Conservation (phyloP, 2,797 vertebrate species). For the Phoeniculus purpureus region DNA sequence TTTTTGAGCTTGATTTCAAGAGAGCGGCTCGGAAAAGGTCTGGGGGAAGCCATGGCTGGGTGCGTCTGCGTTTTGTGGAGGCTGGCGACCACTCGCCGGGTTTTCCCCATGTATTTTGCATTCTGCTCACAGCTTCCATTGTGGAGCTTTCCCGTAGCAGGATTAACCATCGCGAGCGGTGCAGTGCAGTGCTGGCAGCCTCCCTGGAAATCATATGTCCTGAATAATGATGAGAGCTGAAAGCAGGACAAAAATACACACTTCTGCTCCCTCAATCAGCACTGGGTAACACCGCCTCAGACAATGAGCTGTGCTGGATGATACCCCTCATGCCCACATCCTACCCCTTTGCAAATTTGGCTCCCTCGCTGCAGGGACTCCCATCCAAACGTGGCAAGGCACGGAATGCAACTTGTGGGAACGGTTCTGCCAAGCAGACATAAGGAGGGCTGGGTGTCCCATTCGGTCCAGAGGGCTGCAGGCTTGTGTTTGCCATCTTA, state of each 20-base stretch:
- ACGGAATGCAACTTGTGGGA: neutral
- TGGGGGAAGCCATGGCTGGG: neutral
- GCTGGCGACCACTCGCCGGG: neutral
- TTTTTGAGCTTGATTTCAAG: conserved; percentile 37
- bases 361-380: fast-evolving
- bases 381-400: fast-evolving
- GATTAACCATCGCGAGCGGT: conserved; percentile 39
- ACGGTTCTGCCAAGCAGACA: neutral
- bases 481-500: neutral
- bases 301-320: neutral
- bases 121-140: conserved; percentile 32
- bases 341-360: neutral
- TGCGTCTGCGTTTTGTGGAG: neutral
- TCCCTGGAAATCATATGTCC: conserved; percentile 37
- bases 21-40: conserved; percentile 1
- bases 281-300: neutral
- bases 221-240: conserved; percentile 59
- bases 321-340: neutral
- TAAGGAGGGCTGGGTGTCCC: neutral
- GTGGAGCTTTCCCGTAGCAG: conserved; percentile 40
- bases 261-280: neutral
- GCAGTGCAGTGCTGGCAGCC: conserved; percentile 61
- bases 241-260: conserved; percentile 41
- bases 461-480: neutral
- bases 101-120: conserved; percentile 56